Evolutionary conservation across 2,113 vertebrate genomes (phyloP).

Genomic region (Scomber japonicus): DNA sequence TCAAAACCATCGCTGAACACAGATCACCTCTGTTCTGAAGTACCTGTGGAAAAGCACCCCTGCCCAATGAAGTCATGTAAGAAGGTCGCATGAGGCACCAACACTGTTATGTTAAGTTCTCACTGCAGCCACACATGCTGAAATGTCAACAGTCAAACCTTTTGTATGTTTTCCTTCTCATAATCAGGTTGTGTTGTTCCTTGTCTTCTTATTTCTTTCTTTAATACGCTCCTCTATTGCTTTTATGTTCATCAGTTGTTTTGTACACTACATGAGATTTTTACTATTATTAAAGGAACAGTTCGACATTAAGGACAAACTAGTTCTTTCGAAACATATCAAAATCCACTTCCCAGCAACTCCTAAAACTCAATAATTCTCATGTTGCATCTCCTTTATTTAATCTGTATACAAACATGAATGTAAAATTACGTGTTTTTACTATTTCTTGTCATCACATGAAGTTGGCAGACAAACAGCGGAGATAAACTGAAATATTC

Average conservation of each 20-base stretch:
- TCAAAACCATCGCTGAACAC: constrained; percentile 21
- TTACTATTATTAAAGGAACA: too few species aligned
- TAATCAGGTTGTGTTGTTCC: neutral
- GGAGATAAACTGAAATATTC: too few species aligned
- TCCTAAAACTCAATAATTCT: too few species aligned
- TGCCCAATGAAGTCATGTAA: constrained; percentile 48
- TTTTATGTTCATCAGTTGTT: neutral
- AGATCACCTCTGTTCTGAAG: constrained; percentile 61
- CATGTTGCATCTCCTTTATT: too few species aligned
- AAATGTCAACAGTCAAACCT: neutral
- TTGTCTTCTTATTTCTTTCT: neutral
- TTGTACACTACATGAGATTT: too few species aligned
- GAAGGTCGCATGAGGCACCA: constrained; percentile 6
- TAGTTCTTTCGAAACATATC: too few species aligned
- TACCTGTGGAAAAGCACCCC: constrained; percentile 42
- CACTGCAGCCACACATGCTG: neutral
- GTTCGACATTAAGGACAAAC: too few species aligned
- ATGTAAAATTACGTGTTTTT: too few species aligned
- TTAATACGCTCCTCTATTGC: neutral
- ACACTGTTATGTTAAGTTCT: constrained; percentile 27
- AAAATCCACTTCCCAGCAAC: too few species aligned
- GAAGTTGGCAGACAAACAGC: too few species aligned
- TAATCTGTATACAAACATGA: too few species aligned
- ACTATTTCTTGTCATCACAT: too few species aligned
- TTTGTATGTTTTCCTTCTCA: neutral